Conservation (phyloP, 2,797 vertebrate species). For the Pseudomugil gertrudae region DNA sequence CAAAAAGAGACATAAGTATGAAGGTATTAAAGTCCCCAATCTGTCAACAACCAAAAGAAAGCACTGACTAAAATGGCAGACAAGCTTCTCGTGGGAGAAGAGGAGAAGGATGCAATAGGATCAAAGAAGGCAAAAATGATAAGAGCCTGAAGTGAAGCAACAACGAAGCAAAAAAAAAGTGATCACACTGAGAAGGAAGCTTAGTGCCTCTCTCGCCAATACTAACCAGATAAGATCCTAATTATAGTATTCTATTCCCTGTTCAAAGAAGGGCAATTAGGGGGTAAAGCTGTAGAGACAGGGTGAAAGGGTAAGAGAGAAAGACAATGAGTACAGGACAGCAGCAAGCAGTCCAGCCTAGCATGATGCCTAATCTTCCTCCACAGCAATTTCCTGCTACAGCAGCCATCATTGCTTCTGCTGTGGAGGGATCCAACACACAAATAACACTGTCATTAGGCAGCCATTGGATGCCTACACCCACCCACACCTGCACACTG, state of each 20-base stretch:
- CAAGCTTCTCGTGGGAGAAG: conserved; percentile 52
- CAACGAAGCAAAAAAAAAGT: conserved; percentile 47
- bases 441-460: conserved; percentile 80
- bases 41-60: conserved; percentile 65
- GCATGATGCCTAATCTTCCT: conserved; percentile 79
- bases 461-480: conserved; percentile 73
- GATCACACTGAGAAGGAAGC: conserved; percentile 62
- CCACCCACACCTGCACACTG: conserved; percentile 78
- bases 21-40: conserved; percentile 64
- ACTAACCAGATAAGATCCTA: conserved; percentile 81
- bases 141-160: conserved; percentile 57
- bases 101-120: conserved; percentile 51
- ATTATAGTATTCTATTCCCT: conserved; percentile 81
- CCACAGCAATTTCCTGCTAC: conserved; percentile 82
- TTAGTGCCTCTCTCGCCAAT: conserved; percentile 66
- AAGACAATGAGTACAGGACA: conserved; percentile 46
- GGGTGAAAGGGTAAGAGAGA: conserved; percentile 60
- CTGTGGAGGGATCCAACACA: conserved; percentile 65
- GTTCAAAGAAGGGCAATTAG: conserved; percentile 79
- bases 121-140: conserved; percentile 57
- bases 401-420: conserved; percentile 67
- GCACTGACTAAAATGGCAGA: conserved; percentile 55
- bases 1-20: conserved; percentile 31
- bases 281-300: conserved; percentile 60
- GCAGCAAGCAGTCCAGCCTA: conserved; percentile 69